These are phyloP conservation scores for Halcyon badia DNA, from an alignment of 2,797 vertebrate genomes.

Conservation along the genomic window DNA sequence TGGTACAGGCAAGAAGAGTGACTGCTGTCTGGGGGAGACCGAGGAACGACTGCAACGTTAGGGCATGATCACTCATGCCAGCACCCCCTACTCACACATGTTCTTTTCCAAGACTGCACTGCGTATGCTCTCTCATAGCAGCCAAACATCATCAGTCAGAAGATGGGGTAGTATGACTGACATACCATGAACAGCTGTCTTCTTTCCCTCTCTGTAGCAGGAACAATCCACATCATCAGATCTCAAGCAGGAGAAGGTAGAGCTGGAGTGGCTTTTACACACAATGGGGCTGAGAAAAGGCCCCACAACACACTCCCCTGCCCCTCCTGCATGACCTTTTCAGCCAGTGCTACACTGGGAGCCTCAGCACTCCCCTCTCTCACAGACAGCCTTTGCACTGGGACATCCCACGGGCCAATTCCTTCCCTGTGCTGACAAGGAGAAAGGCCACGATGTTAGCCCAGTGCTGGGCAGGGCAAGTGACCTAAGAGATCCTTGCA, in stretches of 20 bases:
- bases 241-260: neutral
- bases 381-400: neutral
- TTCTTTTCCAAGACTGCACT: neutral
- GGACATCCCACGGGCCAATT: rapidly evolving
- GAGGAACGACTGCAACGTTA: neutral
- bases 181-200: neutral
- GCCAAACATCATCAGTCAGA: neutral
- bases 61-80: neutral
- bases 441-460: rapidly evolving
- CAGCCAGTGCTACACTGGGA: neutral
- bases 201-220: neutral
- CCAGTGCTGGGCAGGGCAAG: rapidly evolving
- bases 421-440: rapidly evolving
- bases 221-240: neutral
- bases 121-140: neutral
- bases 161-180: neutral
- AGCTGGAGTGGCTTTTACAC: neutral
- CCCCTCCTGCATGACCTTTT: rapidly evolving
- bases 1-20: neutral
- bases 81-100: neutral
- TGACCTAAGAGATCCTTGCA: rapidly evolving
- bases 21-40: conserved; percentile 28
- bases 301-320: rapidly evolving
- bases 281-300: neutral
- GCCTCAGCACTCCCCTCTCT: neutral